These are phyloP conservation scores for Zapus hudsonius DNA, from an alignment of 2,113 vertebrate species.

Conservation along the genomic window DNA sequence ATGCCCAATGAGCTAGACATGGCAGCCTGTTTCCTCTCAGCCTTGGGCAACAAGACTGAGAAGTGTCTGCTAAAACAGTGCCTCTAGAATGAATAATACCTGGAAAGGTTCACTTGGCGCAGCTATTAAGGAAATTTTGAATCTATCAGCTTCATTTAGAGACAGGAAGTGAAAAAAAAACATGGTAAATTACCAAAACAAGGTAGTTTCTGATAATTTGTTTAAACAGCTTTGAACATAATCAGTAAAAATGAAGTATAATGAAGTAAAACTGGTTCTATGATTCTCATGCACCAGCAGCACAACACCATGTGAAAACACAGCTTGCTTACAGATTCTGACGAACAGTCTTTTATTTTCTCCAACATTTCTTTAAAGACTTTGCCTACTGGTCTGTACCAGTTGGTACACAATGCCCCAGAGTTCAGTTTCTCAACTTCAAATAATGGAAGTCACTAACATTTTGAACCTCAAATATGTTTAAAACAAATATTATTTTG, in stretches of 20 bases:
- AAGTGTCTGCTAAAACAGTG: not conserved
- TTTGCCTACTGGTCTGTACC: not conserved
- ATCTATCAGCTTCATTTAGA: slow-evolving; percentile 4
- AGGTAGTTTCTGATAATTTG: not conserved
- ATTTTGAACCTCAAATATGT: not conserved
- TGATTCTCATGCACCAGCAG: not conserved
- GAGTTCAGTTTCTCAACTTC: slow-evolving; percentile 34
- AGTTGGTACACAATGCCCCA: not conserved
- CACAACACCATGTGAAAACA: not conserved
- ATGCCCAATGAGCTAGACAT: slow-evolving; percentile 18
- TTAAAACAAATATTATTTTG: slow-evolving; percentile 47
- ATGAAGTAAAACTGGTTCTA: slow-evolving; percentile 3
- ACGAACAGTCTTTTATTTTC: slow-evolving; percentile 30
- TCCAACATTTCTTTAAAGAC: slow-evolving; percentile 29
- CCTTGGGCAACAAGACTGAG: slow-evolving; percentile 48
- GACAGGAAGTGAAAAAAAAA: not conserved
- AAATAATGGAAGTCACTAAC: not conserved
- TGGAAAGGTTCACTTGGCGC: slow-evolving; percentile 2
- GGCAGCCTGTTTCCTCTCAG: slow-evolving; percentile 6
- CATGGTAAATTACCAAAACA: not conserved
- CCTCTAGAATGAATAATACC: slow-evolving; percentile 28
- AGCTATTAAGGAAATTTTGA: slow-evolving; percentile 37
- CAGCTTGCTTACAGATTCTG: slow-evolving; percentile 8
- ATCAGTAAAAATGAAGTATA: slow-evolving; percentile 34
- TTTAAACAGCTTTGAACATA: slow-evolving; percentile 31